Percentiles rank a stretch among this genome's conserved stretches.
Evolutionary conservation across 2,113 vertebrate genomes (phyloP).

Genomic region (Bettongia penicillata): DNA sequence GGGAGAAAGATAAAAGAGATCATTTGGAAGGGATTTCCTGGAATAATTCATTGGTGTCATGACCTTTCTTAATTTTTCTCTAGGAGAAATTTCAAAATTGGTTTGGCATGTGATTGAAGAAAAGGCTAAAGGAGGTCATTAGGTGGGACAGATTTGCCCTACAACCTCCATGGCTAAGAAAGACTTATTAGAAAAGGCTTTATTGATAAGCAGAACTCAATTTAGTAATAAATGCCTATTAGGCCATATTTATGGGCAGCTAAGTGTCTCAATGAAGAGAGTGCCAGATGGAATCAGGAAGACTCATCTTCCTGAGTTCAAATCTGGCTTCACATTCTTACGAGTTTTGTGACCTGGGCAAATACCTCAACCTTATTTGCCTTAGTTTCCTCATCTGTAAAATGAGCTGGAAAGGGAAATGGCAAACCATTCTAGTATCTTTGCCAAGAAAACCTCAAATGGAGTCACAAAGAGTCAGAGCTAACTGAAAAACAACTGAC

Average conservation of each 20-base stretch:
- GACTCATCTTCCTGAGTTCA: too few species aligned
- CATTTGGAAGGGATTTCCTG: not conserved
- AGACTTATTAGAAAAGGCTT: not conserved
- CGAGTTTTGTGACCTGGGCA: too few species aligned
- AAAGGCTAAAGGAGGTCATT: not conserved
- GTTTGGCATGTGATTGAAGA: not conserved
- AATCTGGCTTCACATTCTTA: too few species aligned
- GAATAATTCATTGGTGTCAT: not conserved
- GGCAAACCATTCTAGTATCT: too few species aligned
- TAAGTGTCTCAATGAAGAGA: too few species aligned
- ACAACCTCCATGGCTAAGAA: not conserved
- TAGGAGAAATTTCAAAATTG: not conserved
- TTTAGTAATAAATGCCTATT: not conserved
- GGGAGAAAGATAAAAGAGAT: not conserved
- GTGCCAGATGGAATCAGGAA: too few species aligned
- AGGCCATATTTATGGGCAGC: not conserved
- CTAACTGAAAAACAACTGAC: too few species aligned
- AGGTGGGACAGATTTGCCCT: not conserved
- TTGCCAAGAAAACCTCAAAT: too few species aligned
- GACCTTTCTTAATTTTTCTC: not conserved
- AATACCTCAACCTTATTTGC: too few species aligned
- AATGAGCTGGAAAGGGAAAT: too few species aligned
- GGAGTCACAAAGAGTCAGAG: too few species aligned
- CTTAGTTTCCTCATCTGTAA: too few species aligned
- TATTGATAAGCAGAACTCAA: not conserved